Percentiles rank a stretch among this genome's conserved stretches.
phyloP scores from a whole-genome alignment of 2,888 invertebrate genomes.

The Drepanosiphum platanoidis region DNA sequence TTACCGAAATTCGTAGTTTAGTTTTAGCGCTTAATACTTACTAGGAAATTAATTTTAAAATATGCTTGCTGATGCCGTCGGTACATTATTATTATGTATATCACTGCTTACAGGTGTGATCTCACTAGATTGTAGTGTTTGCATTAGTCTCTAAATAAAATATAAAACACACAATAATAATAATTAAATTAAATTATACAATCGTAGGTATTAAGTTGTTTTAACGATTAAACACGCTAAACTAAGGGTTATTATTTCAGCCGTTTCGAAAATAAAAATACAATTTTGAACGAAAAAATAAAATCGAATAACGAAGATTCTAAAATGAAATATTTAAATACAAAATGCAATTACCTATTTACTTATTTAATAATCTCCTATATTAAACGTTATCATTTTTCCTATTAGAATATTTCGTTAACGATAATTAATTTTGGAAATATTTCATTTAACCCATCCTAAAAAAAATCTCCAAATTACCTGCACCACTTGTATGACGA shows the following conservation, averaged over 20 bases:
- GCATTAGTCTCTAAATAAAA: neutral
- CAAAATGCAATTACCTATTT: neutral
- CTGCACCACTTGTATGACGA: slow-evolving; percentile 52
- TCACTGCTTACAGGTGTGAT: neutral
- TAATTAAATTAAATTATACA: neutral
- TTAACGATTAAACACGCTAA: neutral
- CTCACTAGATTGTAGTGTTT: slow-evolving; percentile 2
- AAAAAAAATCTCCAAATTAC: neutral
- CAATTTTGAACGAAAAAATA: too few species aligned
- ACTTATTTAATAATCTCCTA: neutral
- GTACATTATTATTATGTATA: neutral
- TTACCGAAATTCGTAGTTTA: too few species aligned
- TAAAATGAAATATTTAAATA: neutral
- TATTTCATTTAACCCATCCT: neutral
- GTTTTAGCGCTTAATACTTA: too few species aligned
- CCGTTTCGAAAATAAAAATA: neutral
- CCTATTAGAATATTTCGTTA: neutral
- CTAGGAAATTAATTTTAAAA: too few species aligned
- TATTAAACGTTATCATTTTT: neutral
- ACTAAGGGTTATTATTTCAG: neutral
- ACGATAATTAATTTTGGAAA: neutral
- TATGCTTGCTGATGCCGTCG: neutral
- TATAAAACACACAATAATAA: too few species aligned
- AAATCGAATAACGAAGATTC: neutral
- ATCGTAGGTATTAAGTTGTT: neutral